Percentiles rank a stretch among this genome's conserved stretches.
These are phyloP conservation scores for Mamestra brassicae DNA, from an alignment of 2,888 invertebrate species.

Conservation along the genomic window DNA sequence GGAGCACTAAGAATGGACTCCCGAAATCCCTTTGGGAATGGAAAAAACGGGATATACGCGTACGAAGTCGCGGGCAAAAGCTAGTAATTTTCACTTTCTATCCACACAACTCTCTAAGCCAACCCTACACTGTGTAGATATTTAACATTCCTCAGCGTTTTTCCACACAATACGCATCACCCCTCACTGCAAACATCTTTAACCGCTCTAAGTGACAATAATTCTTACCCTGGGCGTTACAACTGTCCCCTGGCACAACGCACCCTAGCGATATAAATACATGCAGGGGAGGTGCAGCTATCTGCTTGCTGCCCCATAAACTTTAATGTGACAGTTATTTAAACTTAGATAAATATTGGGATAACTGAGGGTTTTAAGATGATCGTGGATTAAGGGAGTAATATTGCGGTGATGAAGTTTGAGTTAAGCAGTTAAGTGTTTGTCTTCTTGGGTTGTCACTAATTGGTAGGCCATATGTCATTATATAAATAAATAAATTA, in stretches of 20 bases:
- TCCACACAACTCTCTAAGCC: neutral
- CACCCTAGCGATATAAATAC: constrained; percentile 72
- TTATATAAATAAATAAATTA: too few relatives aligned
- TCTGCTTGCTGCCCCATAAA: constrained; percentile 82
- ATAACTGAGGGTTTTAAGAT: constrained; percentile 29
- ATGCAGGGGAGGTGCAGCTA: constrained; percentile 74
- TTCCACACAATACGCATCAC: constrained; percentile 6
- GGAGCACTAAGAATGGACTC: too few relatives aligned
- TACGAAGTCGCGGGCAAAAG: too few relatives aligned
- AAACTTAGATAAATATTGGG: constrained; percentile 73
- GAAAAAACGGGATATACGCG: too few relatives aligned
- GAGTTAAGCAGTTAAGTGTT: neutral
- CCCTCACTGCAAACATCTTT: constrained; percentile 57
- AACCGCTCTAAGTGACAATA: constrained; percentile 70
- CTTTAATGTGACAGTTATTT: constrained; percentile 79
- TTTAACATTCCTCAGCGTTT: neutral
- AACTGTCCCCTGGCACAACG: constrained; percentile 46
- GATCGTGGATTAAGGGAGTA: constrained; percentile 10
- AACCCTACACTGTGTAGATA: too few relatives aligned
- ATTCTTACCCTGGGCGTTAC: constrained; percentile 73
- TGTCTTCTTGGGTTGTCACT: neutral
- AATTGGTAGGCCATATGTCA: too few relatives aligned
- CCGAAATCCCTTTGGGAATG: too few relatives aligned
- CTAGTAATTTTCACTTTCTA: neutral
- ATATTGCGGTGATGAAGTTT: neutral